These are phyloP conservation scores for Menura novaehollandiae DNA, from an alignment of 2,113 vertebrate species.

Conservation along the genomic window DNA sequence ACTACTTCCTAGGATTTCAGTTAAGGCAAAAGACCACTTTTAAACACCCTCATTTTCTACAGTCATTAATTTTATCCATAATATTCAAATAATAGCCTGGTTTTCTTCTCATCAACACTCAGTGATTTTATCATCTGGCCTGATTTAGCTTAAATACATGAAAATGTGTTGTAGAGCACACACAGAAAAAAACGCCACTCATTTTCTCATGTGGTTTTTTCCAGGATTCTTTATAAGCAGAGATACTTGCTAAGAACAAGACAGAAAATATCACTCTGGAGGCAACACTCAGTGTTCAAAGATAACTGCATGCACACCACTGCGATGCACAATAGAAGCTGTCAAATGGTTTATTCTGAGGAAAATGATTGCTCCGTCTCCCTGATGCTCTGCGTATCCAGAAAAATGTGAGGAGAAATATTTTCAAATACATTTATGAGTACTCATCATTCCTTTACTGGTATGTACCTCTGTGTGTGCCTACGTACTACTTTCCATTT, in stretches of 20 bases:
- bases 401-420: not conserved
- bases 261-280: not conserved
- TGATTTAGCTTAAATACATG: not conserved
- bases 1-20: not conserved
- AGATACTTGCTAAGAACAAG: not conserved
- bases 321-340: not conserved
- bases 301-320: not conserved
- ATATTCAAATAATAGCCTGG: not conserved
- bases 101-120: not conserved
- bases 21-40: not conserved
- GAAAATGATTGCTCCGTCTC: not conserved
- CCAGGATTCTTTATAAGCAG: not conserved
- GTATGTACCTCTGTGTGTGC: not conserved
- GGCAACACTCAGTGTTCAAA: not conserved
- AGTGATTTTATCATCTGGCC: not conserved
- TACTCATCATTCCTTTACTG: not conserved
- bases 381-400: not conserved
- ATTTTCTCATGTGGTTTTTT: not conserved
- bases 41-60: not conserved
- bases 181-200: not conserved
- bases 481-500: not conserved
- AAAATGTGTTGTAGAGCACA: not conserved
- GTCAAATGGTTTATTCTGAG: not conserved
- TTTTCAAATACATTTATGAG: not conserved
- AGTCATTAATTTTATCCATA: not conserved